A percentile compares a stretch with the other conserved stretches of the same genome.
These are phyloP conservation scores for Setipinna tenuifilis DNA, from an alignment of 2,797 vertebrate species.

Conservation along the genomic window DNA sequence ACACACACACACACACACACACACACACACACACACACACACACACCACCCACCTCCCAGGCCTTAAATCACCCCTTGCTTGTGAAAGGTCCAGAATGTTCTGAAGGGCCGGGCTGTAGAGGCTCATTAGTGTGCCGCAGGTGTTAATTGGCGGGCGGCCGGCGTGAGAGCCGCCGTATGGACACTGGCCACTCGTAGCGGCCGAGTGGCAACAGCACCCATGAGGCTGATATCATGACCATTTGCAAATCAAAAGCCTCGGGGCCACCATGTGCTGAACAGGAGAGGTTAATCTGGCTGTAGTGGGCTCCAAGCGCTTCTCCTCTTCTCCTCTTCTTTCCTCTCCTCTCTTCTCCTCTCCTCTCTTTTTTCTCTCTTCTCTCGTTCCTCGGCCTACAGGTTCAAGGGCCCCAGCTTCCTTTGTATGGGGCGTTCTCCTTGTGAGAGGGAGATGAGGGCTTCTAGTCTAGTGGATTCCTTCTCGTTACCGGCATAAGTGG, in stretches of 20 bases:
- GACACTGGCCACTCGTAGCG: conserved; percentile 65
- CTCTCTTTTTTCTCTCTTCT: no score
- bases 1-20: background rate
- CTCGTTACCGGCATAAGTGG: background rate
- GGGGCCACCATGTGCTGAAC: conserved; percentile 43
- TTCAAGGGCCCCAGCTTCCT: conserved; percentile 63
- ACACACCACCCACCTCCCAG: conserved; percentile 29
- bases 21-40: conserved; percentile 26
- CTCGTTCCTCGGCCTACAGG: conserved; percentile 57
- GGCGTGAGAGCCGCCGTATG: conserved; percentile 72
- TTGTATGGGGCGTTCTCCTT: conserved; percentile 36
- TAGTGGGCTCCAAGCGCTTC: no score
- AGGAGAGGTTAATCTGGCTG: conserved; percentile 66
- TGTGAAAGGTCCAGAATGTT: conserved; percentile 72
- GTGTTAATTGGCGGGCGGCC: conserved; percentile 78
- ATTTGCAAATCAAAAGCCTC: conserved; percentile 73
- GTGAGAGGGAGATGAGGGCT: background rate
- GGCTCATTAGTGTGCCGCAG: conserved; percentile 78
- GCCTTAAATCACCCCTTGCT: conserved; percentile 70
- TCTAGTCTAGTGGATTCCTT: conserved; percentile 4
- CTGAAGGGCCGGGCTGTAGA: conserved; percentile 73
- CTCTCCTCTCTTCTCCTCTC: no score
- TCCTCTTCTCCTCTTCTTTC: no score
- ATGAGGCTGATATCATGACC: conserved; percentile 58
- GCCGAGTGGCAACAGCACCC: conserved; percentile 65